Evolutionary conservation across 2,888 invertebrate species (phyloP), one percentile per base, ranked within the genome.

Genomic region (Eueremaeus valkanovi): DNA sequence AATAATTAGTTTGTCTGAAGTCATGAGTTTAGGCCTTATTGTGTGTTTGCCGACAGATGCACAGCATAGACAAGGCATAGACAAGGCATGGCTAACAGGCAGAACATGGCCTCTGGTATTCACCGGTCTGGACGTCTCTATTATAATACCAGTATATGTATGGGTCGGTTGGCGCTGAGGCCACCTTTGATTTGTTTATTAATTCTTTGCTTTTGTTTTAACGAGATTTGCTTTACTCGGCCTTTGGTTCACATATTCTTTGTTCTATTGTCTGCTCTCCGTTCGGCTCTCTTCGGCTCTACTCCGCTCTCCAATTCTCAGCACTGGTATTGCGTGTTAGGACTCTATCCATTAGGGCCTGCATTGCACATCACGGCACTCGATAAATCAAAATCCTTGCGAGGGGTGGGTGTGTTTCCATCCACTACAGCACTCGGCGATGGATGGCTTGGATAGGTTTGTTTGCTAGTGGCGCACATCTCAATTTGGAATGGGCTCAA

Each of bases 191-290:
- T n/a, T 42, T 21, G 24, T 68, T 68, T 68, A 68, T 68, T 68
- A 68, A 68, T 68, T 68, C 42, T 66, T 36, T 68, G 66, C n/a
- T 68, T 68, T 68, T 42, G 42, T 68, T 68, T 68, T 40, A 68
- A 68, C 68, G 68, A 68, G 68, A 36, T 68, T 27, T 68, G 40
- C 68, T 68, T 42, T 40, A 55, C 55, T 55, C 24, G 9, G 24
- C 24, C 24, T 55, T 55, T 55, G 55, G 8, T 33, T 36, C 63
- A 18, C 3, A 21, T 27, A 33, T 33, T 33, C 63, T 63, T 63
- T 63, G 33, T 33, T 63, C 36, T 63, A 33, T 63, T 63, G 63
- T 63, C 63, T 63, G n/a, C 24, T 55, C 16, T 27, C 8, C 21
- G 24, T 21, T 33, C n/a, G n/a, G n/a, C n/a, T n/a, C n/a, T n/a